Evolutionary conservation across 1,140 invertebrate species (phyloP).

Genomic region (Drosophila nigrodunni): DNA sequence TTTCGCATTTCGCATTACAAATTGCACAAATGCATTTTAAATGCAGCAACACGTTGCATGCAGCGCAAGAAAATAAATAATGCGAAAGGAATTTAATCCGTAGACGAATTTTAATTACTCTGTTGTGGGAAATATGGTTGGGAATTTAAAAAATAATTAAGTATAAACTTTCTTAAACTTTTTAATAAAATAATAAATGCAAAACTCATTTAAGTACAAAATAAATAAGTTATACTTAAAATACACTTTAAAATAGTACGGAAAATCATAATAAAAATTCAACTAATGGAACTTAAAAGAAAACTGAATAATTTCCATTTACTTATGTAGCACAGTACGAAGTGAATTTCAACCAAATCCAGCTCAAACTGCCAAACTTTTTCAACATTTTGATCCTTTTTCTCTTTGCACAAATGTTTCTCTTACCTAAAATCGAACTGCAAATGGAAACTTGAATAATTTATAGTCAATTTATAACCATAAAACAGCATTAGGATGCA

Average conservation of each 20-base stretch:
- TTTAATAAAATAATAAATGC: no score
- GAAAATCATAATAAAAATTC: neutral
- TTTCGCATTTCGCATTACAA: conserved; percentile 24
- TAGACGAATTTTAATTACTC: conserved; percentile 6
- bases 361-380: no score
- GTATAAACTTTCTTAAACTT: no score
- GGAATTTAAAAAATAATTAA: no score
- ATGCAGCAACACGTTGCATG: conserved; percentile 33
- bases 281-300: neutral
- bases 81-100: neutral
- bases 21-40: conserved; percentile 58
- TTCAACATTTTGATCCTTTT: no score
- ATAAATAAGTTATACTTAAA: neutral
- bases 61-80: neutral
- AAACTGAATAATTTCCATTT: no score
- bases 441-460: no score
- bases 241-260: neutral
- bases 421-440: no score
- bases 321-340: no score
- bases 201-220: neutral
- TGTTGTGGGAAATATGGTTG: neutral
- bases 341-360: no score
- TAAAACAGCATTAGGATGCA: neutral
- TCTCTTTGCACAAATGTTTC: no score
- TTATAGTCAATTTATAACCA: no score